phyloP scores from a whole-genome alignment of 2,888 invertebrate genomes.

The Melipona bicolor region DNA sequence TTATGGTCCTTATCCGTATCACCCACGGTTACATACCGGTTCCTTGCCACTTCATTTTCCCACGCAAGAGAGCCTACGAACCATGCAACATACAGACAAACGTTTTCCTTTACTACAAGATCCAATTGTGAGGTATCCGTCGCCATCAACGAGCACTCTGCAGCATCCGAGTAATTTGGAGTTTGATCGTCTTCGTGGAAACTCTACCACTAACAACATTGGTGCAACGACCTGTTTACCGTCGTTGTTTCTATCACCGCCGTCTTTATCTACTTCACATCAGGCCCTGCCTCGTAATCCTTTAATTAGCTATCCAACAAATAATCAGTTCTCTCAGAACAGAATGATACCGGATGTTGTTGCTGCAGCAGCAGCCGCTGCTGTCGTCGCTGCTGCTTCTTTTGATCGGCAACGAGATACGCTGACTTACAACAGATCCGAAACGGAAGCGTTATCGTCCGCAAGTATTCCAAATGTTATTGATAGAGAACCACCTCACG shows the following conservation, averaged over 20 bases:
- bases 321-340: constrained; percentile 52
- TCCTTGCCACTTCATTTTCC: constrained; percentile 55
- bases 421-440: constrained; percentile 41
- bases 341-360: constrained; percentile 71
- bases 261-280: constrained; percentile 39
- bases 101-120: constrained; percentile 51
- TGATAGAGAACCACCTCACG: constrained; percentile 17
- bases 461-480: constrained; percentile 31
- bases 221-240: constrained; percentile 36
- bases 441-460: constrained; percentile 26
- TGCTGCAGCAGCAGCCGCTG: constrained; percentile 73
- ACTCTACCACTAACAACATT: constrained; percentile 4
- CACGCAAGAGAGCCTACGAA: constrained; percentile 59
- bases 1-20: constrained; percentile 59
- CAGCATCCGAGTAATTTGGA: constrained; percentile 49
- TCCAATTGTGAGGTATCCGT: constrained; percentile 51
- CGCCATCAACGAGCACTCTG: constrained; percentile 20
- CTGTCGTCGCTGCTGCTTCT: constrained; percentile 68
- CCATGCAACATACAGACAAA: constrained; percentile 61
- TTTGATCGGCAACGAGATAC: constrained; percentile 60
- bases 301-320: constrained; percentile 37
- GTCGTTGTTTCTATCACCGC: constrained; percentile 48
- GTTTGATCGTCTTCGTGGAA: constrained; percentile 53
- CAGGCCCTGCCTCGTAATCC: constrained; percentile 39
- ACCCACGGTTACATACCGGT: constrained; percentile 60